These are phyloP conservation scores for Halocynthia roretzi DNA, from an alignment of 23 tunicate genomes.

Conservation along the genomic window DNA sequence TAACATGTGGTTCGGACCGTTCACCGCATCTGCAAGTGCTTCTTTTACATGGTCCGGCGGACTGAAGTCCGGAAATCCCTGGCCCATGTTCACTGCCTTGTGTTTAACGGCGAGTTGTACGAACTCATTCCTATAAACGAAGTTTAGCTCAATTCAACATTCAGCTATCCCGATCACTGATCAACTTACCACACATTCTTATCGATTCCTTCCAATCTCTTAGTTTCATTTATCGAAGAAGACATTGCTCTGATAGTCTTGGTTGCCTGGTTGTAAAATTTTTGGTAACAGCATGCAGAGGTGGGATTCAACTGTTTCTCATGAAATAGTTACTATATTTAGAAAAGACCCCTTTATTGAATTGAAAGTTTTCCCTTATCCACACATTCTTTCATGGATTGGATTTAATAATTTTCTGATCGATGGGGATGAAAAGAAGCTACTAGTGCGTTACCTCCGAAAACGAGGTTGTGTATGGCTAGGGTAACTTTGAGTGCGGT, in stretches of 20 bases:
- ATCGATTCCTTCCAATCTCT: conserved; percentile 3
- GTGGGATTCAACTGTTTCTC: no score
- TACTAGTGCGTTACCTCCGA: no score
- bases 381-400: no score
- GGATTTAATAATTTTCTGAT: no score
- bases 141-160: not conserved
- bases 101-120: conserved; percentile 69
- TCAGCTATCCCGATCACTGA: not conserved
- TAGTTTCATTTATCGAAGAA: conserved; percentile 4
- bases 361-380: no score
- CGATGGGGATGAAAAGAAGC: no score
- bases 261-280: no score
- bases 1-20: conserved; percentile 33
- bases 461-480: no score
- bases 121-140: conserved; percentile 65
- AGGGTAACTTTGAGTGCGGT: no score
- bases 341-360: no score
- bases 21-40: conserved; percentile 34
- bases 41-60: conserved; percentile 75
- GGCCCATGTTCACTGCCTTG: conserved; percentile 93
- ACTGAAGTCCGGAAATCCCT: conserved; percentile 96
- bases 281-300: no score
- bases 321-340: no score
- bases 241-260: conserved; percentile 9
- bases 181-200: conserved; percentile 15